Evolutionary conservation across 2,113 vertebrate species (phyloP).

Genomic region (Pseudorhombus dupliciocellatus): DNA sequence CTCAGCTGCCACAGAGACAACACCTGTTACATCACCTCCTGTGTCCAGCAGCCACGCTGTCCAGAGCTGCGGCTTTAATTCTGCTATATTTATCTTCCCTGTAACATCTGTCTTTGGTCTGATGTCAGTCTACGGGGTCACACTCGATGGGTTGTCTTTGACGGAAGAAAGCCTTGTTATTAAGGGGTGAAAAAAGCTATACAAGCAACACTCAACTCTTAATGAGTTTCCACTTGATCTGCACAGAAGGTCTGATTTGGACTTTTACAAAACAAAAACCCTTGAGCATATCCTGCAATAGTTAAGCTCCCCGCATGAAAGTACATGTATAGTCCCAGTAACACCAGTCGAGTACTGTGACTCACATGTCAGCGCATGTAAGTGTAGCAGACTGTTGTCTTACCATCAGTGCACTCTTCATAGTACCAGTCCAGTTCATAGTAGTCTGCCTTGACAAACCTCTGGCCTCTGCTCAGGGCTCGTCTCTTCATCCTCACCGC

Average conservation of each 20-base stretch:
- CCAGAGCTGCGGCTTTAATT: not conserved
- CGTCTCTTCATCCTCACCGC: constrained; percentile 88
- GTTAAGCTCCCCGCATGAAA: no score
- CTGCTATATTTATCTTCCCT: constrained; percentile 1
- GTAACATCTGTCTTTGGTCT: not conserved
- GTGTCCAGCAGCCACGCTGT: not conserved
- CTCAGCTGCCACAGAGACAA: constrained; percentile 37
- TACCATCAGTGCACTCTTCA: constrained; percentile 98
- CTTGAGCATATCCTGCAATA: not conserved
- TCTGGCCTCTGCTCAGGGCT: constrained; percentile 84
- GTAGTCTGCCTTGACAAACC: constrained; percentile 97
- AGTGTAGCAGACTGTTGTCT: constrained; percentile 52
- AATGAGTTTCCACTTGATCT: no score
- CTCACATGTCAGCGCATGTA: not conserved
- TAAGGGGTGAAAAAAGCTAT: not conserved
- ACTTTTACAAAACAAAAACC: not conserved
- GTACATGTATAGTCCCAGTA: not conserved
- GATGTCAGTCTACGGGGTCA: constrained; percentile 19
- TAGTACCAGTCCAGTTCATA: constrained; percentile 99
- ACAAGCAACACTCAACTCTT: not conserved
- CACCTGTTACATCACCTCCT: constrained; percentile 42
- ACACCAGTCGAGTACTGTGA: not conserved
- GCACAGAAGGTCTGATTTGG: not conserved
- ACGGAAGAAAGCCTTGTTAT: not conserved
- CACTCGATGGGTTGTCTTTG: not conserved